Evolutionary conservation across 2,888 invertebrate genomes (phyloP).

Genomic region (Amphipyra berbera): DNA sequence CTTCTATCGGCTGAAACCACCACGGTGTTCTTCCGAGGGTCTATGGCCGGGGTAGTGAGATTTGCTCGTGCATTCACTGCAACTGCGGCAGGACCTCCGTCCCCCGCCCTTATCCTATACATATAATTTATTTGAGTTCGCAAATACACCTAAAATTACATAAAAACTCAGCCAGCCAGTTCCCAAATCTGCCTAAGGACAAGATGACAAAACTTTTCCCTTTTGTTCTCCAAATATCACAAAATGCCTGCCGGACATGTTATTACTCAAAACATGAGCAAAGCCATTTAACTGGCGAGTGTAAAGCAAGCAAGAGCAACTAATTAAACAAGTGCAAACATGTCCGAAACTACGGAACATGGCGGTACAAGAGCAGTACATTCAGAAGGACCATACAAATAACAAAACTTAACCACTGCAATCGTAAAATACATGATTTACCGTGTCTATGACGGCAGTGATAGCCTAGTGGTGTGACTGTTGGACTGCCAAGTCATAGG

Average conservation of each 20-base stretch:
- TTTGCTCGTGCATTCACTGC: no score
- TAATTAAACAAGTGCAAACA: constrained; percentile 50
- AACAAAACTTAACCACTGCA: neutral
- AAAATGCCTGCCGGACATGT: constrained; percentile 26
- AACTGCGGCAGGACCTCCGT: no score
- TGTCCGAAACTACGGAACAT: constrained; percentile 26
- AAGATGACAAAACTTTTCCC: constrained; percentile 1
- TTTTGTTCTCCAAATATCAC: constrained; percentile 4
- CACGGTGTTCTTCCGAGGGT: no score
- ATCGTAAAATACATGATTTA: no score
- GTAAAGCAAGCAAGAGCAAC: constrained; percentile 31
- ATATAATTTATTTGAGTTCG: no score
- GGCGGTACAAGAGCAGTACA: neutral
- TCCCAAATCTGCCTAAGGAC: constrained; percentile 3
- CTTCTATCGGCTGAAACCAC: no score
- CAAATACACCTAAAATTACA: no score
- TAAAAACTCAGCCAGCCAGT: neutral
- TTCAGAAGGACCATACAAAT: constrained; percentile 8
- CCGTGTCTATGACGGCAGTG: no score
- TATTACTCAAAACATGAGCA: constrained; percentile 22
- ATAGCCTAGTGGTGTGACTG: no score
- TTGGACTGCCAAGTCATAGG: no score
- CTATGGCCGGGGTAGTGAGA: no score
- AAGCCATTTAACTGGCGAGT: constrained; percentile 36
- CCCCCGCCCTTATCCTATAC: no score